phyloP scores from a whole-genome alignment of 1,140 invertebrate genomes.

The Dinoponera quadriceps region DNA sequence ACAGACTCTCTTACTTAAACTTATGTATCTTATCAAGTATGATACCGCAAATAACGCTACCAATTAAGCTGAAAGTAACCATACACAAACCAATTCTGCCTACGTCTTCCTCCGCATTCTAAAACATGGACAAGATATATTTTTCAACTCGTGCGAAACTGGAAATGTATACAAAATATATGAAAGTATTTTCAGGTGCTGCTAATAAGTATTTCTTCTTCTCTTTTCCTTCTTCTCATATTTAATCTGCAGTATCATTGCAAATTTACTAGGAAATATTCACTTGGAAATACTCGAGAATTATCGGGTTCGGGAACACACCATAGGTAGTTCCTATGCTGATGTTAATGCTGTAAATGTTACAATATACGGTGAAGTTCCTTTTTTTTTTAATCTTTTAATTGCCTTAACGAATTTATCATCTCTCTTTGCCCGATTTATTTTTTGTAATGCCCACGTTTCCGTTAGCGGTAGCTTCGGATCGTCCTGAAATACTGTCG shows the following conservation, averaged over 20 bases:
- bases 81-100: conserved; percentile 90
- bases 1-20: conserved; percentile 84
- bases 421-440: conserved; percentile 60
- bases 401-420: conserved; percentile 74
- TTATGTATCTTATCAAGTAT: conserved; percentile 89
- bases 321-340: conserved; percentile 90
- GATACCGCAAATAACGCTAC: conserved; percentile 89
- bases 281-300: conserved; percentile 88
- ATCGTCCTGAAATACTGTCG: conserved; percentile 87
- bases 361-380: conserved; percentile 87
- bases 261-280: conserved; percentile 68
- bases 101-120: conserved; percentile 87
- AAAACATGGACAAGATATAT: conserved; percentile 53
- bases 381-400: conserved; percentile 86
- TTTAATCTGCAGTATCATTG: conserved; percentile 8
- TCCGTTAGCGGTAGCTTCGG: conserved; percentile 87
- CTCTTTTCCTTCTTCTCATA: background rate
- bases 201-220: conserved; percentile 8
- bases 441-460: conserved; percentile 84
- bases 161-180: conserved; percentile 23
- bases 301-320: conserved; percentile 89
- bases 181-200: background rate
- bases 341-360: conserved; percentile 90
- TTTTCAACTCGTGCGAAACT: background rate
- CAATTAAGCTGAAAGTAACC: conserved; percentile 89